These are phyloP conservation scores for Psittacula derbiana DNA, from an alignment of 2,797 vertebrate species.

Conservation along the genomic window DNA sequence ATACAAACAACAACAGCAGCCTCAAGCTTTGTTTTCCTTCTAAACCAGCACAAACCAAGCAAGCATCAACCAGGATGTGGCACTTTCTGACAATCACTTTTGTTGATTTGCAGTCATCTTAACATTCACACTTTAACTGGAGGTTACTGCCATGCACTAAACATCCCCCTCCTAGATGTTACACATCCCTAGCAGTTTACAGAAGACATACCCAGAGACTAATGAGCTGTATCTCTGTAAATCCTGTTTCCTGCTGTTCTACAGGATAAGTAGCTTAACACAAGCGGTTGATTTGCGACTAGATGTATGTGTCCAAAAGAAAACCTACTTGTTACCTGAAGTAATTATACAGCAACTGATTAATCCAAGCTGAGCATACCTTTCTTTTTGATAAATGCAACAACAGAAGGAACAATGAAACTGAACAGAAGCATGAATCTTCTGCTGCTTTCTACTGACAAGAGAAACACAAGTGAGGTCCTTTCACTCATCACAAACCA, in stretches of 20 bases:
- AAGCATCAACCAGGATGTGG: background rate
- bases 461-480: background rate
- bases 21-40: background rate
- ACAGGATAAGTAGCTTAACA: background rate
- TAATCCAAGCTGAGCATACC: background rate
- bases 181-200: background rate
- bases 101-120: background rate
- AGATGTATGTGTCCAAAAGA: background rate
- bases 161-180: background rate
- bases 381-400: background rate
- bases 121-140: background rate
- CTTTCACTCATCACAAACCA: background rate
- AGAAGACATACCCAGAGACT: background rate
- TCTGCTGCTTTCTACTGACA: background rate
- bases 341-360: background rate
- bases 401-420: background rate
- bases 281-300: background rate
- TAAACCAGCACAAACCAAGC: background rate
- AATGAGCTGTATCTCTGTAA: background rate
- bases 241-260: background rate
- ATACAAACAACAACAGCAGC: background rate
- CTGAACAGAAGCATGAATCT: background rate
- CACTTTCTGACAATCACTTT: background rate
- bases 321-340: background rate
- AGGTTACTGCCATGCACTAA: background rate